Base-by-base conservation (phyloP, 2,113 vertebrate genomes). In the Spermophilus dauricus region DNA sequence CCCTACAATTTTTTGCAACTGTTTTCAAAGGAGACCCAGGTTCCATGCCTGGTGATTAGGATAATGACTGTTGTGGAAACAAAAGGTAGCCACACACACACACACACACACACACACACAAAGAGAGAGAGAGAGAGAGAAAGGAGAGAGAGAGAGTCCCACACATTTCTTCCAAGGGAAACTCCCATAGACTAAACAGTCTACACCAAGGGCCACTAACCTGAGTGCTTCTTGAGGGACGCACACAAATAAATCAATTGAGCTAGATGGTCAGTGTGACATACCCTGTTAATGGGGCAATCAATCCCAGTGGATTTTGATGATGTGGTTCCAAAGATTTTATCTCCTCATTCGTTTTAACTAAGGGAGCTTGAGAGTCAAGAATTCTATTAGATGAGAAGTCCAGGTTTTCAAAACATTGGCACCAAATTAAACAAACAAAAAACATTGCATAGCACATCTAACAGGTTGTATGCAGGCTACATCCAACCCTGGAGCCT, bases 391-490 rank as follows among this genome's bases (percentile, higher is more conserved):
- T 70, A 81, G 28, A 77, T 63, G 37, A 77, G 20, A 72, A 45
- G 34, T 87, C 3, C 63, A 77, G 28, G 18, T 65, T 92, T 96
- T 93, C 42, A 82, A 85, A 85, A 76, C 48, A 1, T 78, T 56
- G 84, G 4, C 61, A 83, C 4, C 7, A 6, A 48, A n/a, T 34
- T 83, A 70, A 34, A 53, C 48, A 70, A 34, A 70, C 30, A 34
- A 10, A 28, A 91, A 42, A 24, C 22, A 32, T 16, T 42, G 20
- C 14, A 24, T 53, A 26, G 48, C 39, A 97, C 56, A 76, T 37
- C 24, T 22, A 24, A 20, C 26, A 28, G 61, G 37, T 32, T 87
- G 24, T n/a, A 73, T 56, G 24, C 22, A 83, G 45, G 17, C 14
- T 77, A 39, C 67, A 69, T n/a, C 7, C n/a, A 94, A 32, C 34